Conservation (phyloP, 2,888 invertebrate genomes). For the Bimastos eiseni region DNA sequence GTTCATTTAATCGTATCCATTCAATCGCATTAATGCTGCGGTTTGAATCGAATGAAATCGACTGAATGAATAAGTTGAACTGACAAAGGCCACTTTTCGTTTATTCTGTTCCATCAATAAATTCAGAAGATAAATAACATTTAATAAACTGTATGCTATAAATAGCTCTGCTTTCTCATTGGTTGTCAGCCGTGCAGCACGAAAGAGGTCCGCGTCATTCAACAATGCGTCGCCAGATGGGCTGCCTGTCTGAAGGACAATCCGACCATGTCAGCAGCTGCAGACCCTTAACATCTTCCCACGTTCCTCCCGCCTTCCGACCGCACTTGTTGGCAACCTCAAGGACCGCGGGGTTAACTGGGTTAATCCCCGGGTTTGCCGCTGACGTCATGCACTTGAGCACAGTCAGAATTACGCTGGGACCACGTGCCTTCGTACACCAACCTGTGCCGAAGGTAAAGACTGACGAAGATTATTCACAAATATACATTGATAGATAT, state of each 20-base stretch:
- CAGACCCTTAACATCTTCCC: background rate
- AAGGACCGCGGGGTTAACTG: background rate
- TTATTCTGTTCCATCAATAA: background rate
- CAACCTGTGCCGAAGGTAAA: background rate
- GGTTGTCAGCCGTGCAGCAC: constrained; percentile 85
- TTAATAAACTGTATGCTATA: background rate
- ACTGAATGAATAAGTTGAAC: too few species aligned
- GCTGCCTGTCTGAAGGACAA: constrained; percentile 6
- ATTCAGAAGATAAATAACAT: too few species aligned
- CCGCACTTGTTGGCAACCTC: background rate
- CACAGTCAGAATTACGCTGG: background rate
- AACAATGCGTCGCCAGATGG: constrained; percentile 88
- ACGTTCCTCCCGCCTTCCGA: background rate
- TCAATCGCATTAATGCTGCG: too few species aligned
- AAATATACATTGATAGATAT: too few species aligned
- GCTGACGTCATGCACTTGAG: constrained; percentile 21
- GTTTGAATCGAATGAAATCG: too few species aligned
- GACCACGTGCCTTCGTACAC: background rate
- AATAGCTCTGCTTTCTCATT: constrained; percentile 4
- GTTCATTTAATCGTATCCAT: too few species aligned
- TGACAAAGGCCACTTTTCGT: too few species aligned
- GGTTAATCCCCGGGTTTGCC: constrained; percentile 4
- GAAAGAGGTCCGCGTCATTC: constrained; percentile 95
- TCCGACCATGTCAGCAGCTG: background rate
- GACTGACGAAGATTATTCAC: too few species aligned